Conservation (phyloP, 2,797 vertebrate species). For the Malurus splendens region DNA sequence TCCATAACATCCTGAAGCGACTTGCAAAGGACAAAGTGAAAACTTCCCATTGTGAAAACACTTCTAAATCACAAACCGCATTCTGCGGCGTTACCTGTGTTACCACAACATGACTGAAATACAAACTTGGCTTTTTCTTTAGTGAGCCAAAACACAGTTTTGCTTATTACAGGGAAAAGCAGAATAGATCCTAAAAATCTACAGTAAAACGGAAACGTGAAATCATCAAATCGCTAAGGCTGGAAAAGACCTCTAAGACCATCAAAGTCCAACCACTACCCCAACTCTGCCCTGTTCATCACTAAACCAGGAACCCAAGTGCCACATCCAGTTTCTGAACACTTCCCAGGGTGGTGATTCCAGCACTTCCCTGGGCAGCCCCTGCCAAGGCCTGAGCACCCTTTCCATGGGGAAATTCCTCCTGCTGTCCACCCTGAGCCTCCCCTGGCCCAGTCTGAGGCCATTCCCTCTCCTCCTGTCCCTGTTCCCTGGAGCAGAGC, state of each 20-base stretch:
- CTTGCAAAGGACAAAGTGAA: background rate
- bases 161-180: background rate
- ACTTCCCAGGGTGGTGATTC: background rate
- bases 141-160: background rate
- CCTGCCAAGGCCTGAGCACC: background rate
- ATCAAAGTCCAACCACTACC: background rate
- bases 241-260: background rate
- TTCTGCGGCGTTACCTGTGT: background rate
- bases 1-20: background rate
- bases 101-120: background rate
- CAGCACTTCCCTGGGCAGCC: background rate
- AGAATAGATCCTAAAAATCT: background rate
- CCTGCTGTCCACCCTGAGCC: background rate
- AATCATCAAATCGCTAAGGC: background rate
- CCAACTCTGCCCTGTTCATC: background rate
- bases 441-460: background rate
- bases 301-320: background rate
- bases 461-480: background rate
- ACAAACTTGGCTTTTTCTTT: background rate
- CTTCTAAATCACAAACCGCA: background rate
- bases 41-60: background rate
- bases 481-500: too few relatives aligned
- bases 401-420: background rate
- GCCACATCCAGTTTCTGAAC: background rate
- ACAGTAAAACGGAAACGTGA: accelerated